Evolutionary conservation across 2,888 invertebrate species (phyloP).

Genomic region (Dasypogon diadema): DNA sequence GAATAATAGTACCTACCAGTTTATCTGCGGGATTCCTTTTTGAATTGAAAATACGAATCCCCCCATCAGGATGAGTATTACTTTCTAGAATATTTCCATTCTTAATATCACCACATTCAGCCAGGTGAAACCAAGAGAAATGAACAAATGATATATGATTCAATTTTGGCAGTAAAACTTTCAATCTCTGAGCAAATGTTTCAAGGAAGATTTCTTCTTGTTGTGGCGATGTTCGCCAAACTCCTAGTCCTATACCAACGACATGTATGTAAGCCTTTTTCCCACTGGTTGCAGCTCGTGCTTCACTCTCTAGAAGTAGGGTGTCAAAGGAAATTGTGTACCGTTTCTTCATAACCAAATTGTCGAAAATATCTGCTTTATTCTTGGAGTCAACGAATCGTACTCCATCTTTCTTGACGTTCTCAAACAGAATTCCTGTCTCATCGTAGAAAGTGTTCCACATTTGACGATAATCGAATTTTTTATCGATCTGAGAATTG

Average conservation of each 20-base stretch:
- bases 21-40: constrained; percentile 72
- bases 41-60: constrained; percentile 71
- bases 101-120: constrained; percentile 69
- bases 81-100: constrained; percentile 66
- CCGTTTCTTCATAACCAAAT: constrained; percentile 67
- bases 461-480: constrained; percentile 52
- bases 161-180: constrained; percentile 69
- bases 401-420: constrained; percentile 40
- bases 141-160: constrained; percentile 74
- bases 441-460: constrained; percentile 61
- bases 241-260: constrained; percentile 76
- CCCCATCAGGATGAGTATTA: constrained; percentile 64
- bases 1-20: no score
- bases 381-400: constrained; percentile 58
- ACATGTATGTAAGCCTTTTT: constrained; percentile 75
- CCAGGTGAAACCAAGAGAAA: constrained; percentile 74
- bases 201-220: constrained; percentile 75
- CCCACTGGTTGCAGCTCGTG: constrained; percentile 70
- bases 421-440: constrained; percentile 49
- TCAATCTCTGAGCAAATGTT: constrained; percentile 74
- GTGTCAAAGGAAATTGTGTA: constrained; percentile 73
- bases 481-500: neutral
- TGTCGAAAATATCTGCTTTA: constrained; percentile 64
- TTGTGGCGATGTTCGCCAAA: constrained; percentile 74
- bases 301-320: constrained; percentile 74